phyloP scores from a whole-genome alignment of 2,888 invertebrate species.

The Thecocarcelia acutangulata region DNA sequence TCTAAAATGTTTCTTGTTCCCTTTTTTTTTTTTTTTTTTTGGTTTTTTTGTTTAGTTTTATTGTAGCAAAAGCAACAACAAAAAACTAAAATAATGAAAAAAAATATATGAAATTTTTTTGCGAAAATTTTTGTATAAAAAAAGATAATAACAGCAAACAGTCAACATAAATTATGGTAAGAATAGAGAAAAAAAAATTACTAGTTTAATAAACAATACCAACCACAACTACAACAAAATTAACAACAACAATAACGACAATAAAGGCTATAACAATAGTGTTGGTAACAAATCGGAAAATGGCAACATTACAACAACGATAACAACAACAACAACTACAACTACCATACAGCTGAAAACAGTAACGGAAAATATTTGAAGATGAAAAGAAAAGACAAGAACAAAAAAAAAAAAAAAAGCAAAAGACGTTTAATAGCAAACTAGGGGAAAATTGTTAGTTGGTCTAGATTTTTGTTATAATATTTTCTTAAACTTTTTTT shows the following conservation, averaged over 20 bases:
- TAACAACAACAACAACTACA: constrained; percentile 9
- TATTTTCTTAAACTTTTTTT: constrained; percentile 37
- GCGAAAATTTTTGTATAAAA: constrained; percentile 16
- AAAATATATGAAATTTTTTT: constrained; percentile 17
- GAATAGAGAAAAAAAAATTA: constrained; percentile 59
- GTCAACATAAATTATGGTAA: constrained; percentile 70
- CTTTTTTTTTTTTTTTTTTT: no score
- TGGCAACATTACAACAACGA: constrained; percentile 36
- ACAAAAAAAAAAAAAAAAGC: constrained; percentile 34
- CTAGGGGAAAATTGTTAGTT: constrained; percentile 57
- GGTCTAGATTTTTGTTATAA: constrained; percentile 65
- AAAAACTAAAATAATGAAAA: constrained; percentile 47
- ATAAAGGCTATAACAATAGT: constrained; percentile 56
- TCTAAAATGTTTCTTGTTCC: constrained; percentile 21
- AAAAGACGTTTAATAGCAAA: constrained; percentile 50
- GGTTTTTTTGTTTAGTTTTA: constrained; percentile 30
- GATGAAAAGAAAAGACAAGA: constrained; percentile 14
- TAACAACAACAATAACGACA: constrained; percentile 51
- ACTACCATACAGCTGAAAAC: constrained; percentile 10
- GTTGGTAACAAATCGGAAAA: constrained; percentile 61
- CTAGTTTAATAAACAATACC: constrained; percentile 58
- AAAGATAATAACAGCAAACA: constrained; percentile 67
- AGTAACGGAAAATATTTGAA: constrained; percentile 50
- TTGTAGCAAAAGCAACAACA: constrained; percentile 44
- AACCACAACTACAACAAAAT: constrained; percentile 61